Base-by-base conservation (phyloP, 2,797 vertebrate genomes). In the Micromesistius poutassou region DNA sequence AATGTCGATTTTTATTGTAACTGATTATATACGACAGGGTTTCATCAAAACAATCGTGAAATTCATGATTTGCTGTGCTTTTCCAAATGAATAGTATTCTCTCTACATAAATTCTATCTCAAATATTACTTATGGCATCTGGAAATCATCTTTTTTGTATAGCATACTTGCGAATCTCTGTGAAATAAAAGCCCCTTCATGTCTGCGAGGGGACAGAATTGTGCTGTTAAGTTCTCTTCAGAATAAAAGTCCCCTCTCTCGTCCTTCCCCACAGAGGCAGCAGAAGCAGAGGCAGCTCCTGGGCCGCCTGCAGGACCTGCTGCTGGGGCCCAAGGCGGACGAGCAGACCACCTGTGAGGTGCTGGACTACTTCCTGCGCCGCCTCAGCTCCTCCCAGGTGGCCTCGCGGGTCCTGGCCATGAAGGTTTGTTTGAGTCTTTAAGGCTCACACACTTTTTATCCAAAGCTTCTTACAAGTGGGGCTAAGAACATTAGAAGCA, bases 281-380 rank as follows among this genome's bases (percentile, higher is more conserved):
- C 97, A 98, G 86, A 99, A 99, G 81, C 98, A 99, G 85, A 93
- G 95, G 84, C 98, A 99, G 90, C 94, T 99, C 30, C 95, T 99
- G 13, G 95, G 96, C 9, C 95, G 98, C 1, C 94, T 99, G 75
- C 98, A 99, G 92, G 98, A 99, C 87, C 94, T 99, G 71, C 91
- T 99, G 1, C 87, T 99, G 79, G 98, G 98, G 74, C 95, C 97
- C 33, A 97, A 96, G 76, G 97, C 98, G 0, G 98, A 99, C 0
- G 97, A 98, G 79, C 98, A 97, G 91, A 99, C 98, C 50, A 98
- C 98, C 0, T 98, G 97, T 0, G 98, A 99, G 87, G 98, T 99
- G 84, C 92, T 99, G 22, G 98, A 99, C 92, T 99, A 99, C 90
- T 99, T 99, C 84, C 93, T 99, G 31, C 94, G 98, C 1, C 95